Base-by-base conservation (phyloP, 2,888 invertebrate genomes). In the Adelognathus sp. region DNA sequence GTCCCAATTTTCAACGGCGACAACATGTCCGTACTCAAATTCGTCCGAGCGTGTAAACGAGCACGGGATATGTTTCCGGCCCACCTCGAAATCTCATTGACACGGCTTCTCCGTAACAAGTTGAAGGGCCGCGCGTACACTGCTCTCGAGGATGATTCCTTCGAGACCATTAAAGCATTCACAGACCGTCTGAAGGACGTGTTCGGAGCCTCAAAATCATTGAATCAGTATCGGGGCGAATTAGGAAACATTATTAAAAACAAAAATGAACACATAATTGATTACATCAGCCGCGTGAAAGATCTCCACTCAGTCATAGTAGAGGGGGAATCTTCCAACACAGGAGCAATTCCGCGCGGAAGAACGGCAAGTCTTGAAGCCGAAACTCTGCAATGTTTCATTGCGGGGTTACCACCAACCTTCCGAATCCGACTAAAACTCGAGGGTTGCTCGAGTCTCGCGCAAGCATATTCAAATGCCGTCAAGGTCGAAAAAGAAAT, bases 251-350 rank as follows among this genome's bases (percentile, higher is more conserved):
- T 77, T 1, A 39, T 21, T 1, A 63, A 73, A 31, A 1, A 2
- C 0, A n/a, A 1, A 16, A 33, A 21, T 0, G 78, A 74, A 31
- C 63, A 63, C 16, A 41, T 73, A 0, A 21, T 78, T 0, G 73
- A 73, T 9, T 69, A 73, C 14, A 63, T 78, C 1, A 31, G 73
- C 2, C 44, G 73, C 0, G 63, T 75, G 0, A 79, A 79, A 29
- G 72, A 71, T 2, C 11, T 79, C 0, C 70, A 61, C 5, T 9
- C n/a, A 6, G 27, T 33, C 0, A 39, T 67, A 9, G 1, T 4
- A 2, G 67, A 67, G n/a, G 16, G 1, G 5, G 67, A 67, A 24
- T 9, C 11, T 2, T 14, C 18, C 36, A n/a, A n/a, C 3, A n/a
- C 9, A 9, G 36, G 36, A 1, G 36, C 36, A n/a, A 36, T n/a